Evolutionary conservation across 2,113 vertebrate species (phyloP).

Genomic region (Axis porcinus): DNA sequence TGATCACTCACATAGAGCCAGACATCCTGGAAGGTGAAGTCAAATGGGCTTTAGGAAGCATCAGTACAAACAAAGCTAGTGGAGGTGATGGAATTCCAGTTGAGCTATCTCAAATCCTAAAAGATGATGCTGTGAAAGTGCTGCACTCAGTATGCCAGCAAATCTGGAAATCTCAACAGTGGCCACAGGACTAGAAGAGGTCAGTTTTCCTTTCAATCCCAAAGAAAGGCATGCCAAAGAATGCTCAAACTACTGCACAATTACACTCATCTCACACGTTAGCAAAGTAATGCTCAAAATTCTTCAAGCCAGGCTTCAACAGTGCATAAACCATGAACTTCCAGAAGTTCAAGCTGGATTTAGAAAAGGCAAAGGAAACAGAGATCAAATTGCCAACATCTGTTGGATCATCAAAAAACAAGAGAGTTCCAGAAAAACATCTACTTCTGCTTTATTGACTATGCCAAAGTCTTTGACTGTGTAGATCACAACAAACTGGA

Average conservation of each 20-base stretch:
- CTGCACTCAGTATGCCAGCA: neutral
- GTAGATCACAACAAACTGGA: neutral
- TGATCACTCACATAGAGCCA: neutral
- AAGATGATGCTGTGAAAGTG: neutral
- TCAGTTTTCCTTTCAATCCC: neutral
- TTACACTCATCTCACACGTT: neutral
- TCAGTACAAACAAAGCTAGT: neutral
- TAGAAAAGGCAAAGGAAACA: neutral
- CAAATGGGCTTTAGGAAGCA: neutral
- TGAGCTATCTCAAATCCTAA: neutral
- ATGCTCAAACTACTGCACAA: neutral
- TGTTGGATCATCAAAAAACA: fast-evolving
- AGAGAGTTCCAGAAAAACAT: neutral
- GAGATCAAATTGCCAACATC: neutral
- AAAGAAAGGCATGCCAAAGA: neutral
- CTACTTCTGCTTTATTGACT: neutral
- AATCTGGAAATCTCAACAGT: neutral
- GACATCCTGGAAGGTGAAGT: neutral
- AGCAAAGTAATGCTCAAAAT: neutral
- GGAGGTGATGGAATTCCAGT: neutral
- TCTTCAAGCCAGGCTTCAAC: neutral
- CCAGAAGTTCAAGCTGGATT: neutral
- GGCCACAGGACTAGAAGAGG: neutral
- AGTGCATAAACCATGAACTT: neutral
- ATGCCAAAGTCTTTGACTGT: neutral